A percentile compares a stretch with the other conserved stretches of the same genome.
These are phyloP conservation scores for Penaeus chinensis DNA, from an alignment of 1,140 invertebrate genomes.

Conservation along the genomic window DNA sequence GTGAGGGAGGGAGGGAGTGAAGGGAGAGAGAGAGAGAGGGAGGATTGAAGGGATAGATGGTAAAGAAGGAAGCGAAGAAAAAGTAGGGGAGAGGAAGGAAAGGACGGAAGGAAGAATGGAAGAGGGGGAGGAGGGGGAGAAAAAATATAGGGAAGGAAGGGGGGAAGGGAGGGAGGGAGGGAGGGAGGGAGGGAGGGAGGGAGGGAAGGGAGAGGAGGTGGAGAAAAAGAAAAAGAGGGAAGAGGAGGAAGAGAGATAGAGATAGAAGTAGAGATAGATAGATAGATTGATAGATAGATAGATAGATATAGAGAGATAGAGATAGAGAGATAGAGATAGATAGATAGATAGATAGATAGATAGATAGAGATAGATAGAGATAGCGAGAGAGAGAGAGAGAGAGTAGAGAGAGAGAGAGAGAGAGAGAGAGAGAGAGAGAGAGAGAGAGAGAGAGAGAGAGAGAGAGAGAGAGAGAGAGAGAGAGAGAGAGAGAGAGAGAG, in stretches of 20 bases:
- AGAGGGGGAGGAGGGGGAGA: too few species aligned
- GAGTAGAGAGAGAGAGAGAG: too few species aligned
- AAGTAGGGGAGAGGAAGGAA: background rate
- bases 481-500: slow-evolving; percentile 1
- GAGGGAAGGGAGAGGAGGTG: background rate
- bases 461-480: background rate
- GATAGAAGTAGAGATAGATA: background rate
- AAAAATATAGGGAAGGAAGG: background rate
- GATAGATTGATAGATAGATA: background rate
- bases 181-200: background rate
- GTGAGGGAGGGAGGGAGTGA: background rate
- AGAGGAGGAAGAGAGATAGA: too few species aligned
- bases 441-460: rapidly evolving
- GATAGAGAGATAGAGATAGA: slow-evolving; percentile 6
- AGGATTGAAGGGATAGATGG: background rate
- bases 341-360: background rate
- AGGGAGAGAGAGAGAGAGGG: too few species aligned
- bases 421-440: too few species aligned
- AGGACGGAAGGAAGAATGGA: background rate
- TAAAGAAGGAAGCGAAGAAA: background rate
- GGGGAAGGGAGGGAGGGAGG: background rate
- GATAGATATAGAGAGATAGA: background rate
- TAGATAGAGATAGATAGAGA: slow-evolving; percentile 5
- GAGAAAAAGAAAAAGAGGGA: slow-evolving; percentile 11
- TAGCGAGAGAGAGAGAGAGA: background rate